These are phyloP conservation scores for Pteruthius melanotis DNA, from an alignment of 2,113 vertebrate species.

Conservation along the genomic window DNA sequence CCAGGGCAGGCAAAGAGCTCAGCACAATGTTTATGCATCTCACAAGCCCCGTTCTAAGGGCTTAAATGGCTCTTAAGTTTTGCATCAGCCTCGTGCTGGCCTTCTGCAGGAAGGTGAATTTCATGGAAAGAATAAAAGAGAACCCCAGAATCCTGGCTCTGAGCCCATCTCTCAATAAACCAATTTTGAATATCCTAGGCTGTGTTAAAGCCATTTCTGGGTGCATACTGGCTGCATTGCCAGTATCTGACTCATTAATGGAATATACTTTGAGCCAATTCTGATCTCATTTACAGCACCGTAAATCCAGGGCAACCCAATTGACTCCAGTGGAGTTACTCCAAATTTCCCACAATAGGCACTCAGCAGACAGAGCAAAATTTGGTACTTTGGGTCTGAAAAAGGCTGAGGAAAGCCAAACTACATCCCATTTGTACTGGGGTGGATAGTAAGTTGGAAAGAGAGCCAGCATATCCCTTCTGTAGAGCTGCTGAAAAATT, in stretches of 20 bases:
- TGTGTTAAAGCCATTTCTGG: conserved; percentile 56
- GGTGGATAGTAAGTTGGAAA: not conserved
- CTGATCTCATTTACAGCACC: conserved; percentile 66
- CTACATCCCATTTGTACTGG: not conserved
- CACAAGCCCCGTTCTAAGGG: not conserved
- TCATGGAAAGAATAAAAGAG: conserved; percentile 44
- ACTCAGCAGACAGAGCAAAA: conserved; percentile 36
- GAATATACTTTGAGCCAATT: conserved; percentile 55
- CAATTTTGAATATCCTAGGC: conserved; percentile 36
- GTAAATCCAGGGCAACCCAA: conserved; percentile 59
- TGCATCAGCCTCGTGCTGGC: conserved; percentile 8
- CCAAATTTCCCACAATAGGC: conserved; percentile 56
- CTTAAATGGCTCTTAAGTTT: conserved; percentile 31
- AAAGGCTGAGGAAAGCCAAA: conserved; percentile 31
- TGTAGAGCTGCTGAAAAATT: not conserved
- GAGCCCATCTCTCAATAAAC: conserved; percentile 56
- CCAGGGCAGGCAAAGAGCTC: conserved; percentile 26
- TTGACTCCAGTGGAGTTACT: conserved; percentile 51
- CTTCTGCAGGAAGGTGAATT: conserved; percentile 38
- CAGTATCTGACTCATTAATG: conserved; percentile 68
- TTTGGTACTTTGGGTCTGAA: conserved; percentile 10
- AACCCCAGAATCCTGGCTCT: conserved; percentile 46
- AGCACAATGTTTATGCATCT: not conserved
- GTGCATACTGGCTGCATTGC: conserved; percentile 32
- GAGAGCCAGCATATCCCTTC: not conserved